These are phyloP conservation scores for Allochrocebus solatus DNA, from an alignment of 2,797 vertebrate genomes.

Conservation along the genomic window DNA sequence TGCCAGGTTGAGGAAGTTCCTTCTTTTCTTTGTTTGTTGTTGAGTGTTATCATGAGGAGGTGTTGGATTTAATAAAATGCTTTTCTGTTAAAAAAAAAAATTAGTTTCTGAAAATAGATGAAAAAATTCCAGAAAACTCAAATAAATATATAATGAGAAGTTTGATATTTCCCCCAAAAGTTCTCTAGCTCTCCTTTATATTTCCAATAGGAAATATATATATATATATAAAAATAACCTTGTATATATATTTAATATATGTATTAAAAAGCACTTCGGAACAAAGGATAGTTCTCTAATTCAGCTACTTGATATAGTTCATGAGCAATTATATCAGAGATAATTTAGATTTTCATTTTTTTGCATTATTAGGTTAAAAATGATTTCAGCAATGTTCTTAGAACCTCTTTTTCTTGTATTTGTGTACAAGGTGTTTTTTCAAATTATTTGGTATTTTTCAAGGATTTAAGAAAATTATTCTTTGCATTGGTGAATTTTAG, in stretches of 20 bases:
- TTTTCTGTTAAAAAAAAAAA: no score
- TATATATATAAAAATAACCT: no score
- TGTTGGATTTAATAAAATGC: no score
- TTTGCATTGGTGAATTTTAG: background rate
- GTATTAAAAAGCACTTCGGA: background rate
- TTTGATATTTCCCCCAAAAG: background rate
- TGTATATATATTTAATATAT: background rate
- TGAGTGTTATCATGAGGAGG: no score
- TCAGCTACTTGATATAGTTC: background rate
- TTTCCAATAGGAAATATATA: background rate
- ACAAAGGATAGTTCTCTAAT: background rate
- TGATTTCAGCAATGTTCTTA: background rate
- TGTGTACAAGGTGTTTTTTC: background rate
- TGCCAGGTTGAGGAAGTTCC: no score
- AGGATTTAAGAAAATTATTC: constrained; percentile 16
- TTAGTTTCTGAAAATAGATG: background rate
- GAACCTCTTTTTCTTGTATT: background rate
- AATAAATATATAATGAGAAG: background rate
- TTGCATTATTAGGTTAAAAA: background rate
- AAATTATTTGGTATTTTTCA: background rate
- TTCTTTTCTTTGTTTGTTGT: no score
- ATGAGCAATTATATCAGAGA: background rate
- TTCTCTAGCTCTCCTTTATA: background rate
- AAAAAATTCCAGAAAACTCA: background rate
- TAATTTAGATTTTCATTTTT: background rate